Evolutionary conservation across 2,797 vertebrate genomes (phyloP), one percentile per base, ranked within the genome.

Genomic region (Rallus crepitans): DNA sequence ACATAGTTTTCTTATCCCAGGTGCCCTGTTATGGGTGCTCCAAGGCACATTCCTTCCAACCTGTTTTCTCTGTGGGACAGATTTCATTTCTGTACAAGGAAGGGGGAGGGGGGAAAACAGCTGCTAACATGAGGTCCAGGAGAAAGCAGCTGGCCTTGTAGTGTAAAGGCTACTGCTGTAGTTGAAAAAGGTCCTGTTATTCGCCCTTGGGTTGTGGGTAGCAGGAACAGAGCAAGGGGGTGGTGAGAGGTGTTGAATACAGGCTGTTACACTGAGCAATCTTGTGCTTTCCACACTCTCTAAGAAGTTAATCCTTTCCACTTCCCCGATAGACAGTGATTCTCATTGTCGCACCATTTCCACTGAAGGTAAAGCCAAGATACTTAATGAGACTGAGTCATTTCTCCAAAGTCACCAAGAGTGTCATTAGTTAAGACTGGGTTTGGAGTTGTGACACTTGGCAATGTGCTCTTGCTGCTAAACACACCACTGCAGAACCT

Each of bases 241-340:
- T 0, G 0, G 17, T 56, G 45, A 28, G 42, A 56, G 33, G 15
- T 82, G 48, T 35, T 85, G 39, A 80, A 37, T 40, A 40, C 12
- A 31, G 63, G 39, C 25, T 17, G 3, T 79, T 65, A 47, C 1
- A 6, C 56, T 79, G 30, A 69, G 35, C 63, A 30, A 20, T 69
- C 55, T 69, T 91, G 23, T 56, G 19, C 60, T 92, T 91, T 85
- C 53, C 35, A 24, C 52, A 45, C 42, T 68, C 69, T 59, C 30
- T 70, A 59, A 56, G 47, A 89, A 91, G 12, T 31, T 85, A 70
- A 73, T 91, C 30, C 75, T 89, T 94, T 87, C 64, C 60, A 55
- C 18, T 92, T 91, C 56, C 70, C 33, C 45, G 18, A 40, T 21
- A 48, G 69, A 92, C 90, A 53, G 53, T 50, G 13, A 64, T 89